A percentile compares a stretch with the other conserved stretches of the same genome.
These are phyloP conservation scores for Euura saliciscinereae DNA, from an alignment of 1,140 invertebrate genomes.

Conservation along the genomic window DNA sequence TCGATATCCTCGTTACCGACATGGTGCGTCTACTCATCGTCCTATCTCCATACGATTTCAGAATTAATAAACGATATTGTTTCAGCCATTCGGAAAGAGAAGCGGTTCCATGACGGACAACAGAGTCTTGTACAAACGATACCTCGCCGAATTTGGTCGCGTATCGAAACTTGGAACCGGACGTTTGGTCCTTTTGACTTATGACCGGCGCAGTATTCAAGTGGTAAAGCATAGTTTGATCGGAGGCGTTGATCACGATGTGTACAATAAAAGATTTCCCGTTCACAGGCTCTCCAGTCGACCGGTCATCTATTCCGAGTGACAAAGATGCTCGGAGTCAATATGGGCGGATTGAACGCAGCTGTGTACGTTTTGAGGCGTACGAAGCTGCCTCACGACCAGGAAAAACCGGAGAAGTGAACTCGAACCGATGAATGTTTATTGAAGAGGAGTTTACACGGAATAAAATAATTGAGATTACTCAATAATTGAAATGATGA, in stretches of 20 bases:
- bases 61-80: not conserved
- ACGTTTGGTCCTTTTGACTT: constrained; percentile 63
- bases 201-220: constrained; percentile 59
- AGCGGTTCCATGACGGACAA: constrained; percentile 61
- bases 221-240: constrained; percentile 28
- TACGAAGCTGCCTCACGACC: constrained; percentile 28
- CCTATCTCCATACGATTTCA: constrained; percentile 17
- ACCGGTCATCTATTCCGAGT: constrained; percentile 39
- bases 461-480: too few relatives aligned
- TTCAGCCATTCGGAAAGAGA: constrained; percentile 65
- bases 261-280: constrained; percentile 13
- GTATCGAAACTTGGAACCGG: constrained; percentile 52
- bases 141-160: constrained; percentile 60
- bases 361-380: constrained; percentile 48
- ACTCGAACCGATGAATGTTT: too few relatives aligned
- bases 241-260: not conserved
- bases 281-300: constrained; percentile 40
- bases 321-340: constrained; percentile 45
- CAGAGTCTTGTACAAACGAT: constrained; percentile 58
- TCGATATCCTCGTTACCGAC: constrained; percentile 69
- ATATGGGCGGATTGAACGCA: constrained; percentile 52
- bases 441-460: too few relatives aligned
- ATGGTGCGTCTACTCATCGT: constrained; percentile 49
- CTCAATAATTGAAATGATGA: not conserved
- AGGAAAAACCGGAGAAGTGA: not conserved